Conservation (phyloP, 1,140 invertebrate species). For the Drosophila eugracilis region DNA sequence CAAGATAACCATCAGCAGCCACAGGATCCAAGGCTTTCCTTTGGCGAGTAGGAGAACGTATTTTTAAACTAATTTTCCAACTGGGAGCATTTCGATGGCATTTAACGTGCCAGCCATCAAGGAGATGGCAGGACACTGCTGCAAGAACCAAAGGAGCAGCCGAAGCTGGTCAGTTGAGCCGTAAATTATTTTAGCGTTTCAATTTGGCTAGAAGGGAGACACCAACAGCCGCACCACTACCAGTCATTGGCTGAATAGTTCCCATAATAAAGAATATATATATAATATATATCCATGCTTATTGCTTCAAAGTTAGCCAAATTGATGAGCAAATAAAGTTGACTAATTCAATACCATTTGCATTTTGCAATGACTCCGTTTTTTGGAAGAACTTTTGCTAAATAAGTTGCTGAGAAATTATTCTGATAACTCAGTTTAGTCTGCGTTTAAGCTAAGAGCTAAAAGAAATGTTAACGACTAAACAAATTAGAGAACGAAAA, state of each 20-base stretch:
- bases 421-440: neutral
- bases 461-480: neutral
- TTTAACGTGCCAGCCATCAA: slow-evolving; percentile 60
- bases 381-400: neutral
- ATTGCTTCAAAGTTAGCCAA: slow-evolving; percentile 24
- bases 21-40: slow-evolving; percentile 14
- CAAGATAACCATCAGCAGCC: slow-evolving; percentile 19
- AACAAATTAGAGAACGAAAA: neutral
- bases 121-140: slow-evolving; percentile 28
- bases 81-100: slow-evolving; percentile 74
- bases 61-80: slow-evolving; percentile 83
- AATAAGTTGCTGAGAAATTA: slow-evolving; percentile 8
- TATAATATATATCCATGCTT: slow-evolving; percentile 1
- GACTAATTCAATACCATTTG: slow-evolving; percentile 59
- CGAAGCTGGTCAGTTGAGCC: slow-evolving; percentile 47
- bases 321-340: slow-evolving; percentile 56
- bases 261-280: slow-evolving; percentile 41
- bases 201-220: slow-evolving; percentile 68
- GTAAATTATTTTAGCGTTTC: slow-evolving; percentile 82
- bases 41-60: slow-evolving; percentile 58
- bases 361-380: slow-evolving; percentile 24
- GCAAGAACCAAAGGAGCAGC: slow-evolving; percentile 25
- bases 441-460: neutral
- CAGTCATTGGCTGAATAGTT: slow-evolving; percentile 15
- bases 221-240: neutral